Conservation (phyloP, 2,888 invertebrate genomes). For the Cyrtodaria siliqua region DNA sequence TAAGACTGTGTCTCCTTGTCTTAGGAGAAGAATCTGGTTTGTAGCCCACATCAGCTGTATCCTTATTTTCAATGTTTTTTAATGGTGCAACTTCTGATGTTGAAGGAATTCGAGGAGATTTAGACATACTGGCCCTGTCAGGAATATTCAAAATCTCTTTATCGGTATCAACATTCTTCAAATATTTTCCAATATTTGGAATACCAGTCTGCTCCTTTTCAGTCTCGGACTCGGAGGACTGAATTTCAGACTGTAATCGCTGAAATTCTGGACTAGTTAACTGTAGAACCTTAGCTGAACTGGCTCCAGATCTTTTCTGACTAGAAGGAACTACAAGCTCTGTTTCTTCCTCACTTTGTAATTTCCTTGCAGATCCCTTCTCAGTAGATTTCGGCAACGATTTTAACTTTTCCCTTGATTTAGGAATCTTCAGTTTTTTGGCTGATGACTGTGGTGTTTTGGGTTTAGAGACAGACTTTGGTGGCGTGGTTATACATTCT, state of each 20-base stretch:
- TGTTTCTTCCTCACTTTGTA: background rate
- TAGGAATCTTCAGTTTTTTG: background rate
- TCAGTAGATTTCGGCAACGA: background rate
- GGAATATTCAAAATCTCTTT: too few relatives aligned
- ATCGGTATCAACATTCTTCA: background rate
- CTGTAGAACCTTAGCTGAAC: background rate
- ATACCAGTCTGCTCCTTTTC: constrained; percentile 1
- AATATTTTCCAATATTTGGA: constrained; percentile 14
- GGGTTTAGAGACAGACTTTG: background rate
- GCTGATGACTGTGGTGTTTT: background rate
- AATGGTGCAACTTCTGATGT: too few relatives aligned
- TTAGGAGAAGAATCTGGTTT: too few relatives aligned
- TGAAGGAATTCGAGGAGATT: too few relatives aligned
- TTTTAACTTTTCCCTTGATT: background rate
- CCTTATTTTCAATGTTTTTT: too few relatives aligned
- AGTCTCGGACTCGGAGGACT: background rate
- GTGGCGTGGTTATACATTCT: too few relatives aligned
- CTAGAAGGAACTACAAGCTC: constrained; percentile 2
- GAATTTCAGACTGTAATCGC: background rate
- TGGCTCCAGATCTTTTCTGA: background rate
- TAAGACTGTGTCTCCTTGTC: background rate
- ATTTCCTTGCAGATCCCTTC: background rate
- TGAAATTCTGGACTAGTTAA: background rate
- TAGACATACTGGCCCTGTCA: too few relatives aligned
- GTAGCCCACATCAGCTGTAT: too few relatives aligned